Evolutionary conservation across 2,797 vertebrate genomes (phyloP), one percentile per base, ranked within the genome.

Genomic region (Rallus crepitans): DNA sequence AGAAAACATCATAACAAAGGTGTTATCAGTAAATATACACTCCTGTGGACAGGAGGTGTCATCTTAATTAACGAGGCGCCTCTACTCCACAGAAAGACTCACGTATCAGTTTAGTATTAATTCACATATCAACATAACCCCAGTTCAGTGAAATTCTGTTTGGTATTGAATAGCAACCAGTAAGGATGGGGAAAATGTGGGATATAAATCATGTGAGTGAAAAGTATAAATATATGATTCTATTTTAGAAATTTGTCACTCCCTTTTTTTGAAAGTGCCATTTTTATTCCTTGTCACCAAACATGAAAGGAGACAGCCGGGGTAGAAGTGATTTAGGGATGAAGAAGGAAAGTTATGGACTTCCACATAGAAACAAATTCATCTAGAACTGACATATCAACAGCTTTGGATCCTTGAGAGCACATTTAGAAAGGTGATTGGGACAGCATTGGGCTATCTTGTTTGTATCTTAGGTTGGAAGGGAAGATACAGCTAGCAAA

Each of bases 281-380:
- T 90, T 94, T 94, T 92, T 81, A 93, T 88, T 93, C 73, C 87
- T 86, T 92, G 65, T 69, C 87, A 83, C 47, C 55, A 81, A 72
- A 91, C 0, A 0, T 76, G 79, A 86, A 85, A 82, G 87, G 71
- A 90, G 72, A 72, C 66, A 86, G 77, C 17, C 3, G 30, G 94
- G 79, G 55, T 19, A 71, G 57, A 92, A 86, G 61, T 57, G 84
- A 88, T 94, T 95, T 78, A 89, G 82, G 63, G 59, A 76, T 40
- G 70, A 72, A 89, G 57, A 61, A 90, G 37, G 30, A 92, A 94
- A 97, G 82, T 63, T 0, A 93, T 87, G 85, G 85, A 69, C 80
- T 94, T 93, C 33, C 47, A 48, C 70, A 76, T 27, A 48, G 79
- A 88, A 92, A 3, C 18, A 45, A 65, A 88, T 90, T 71, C 15